These are phyloP conservation scores for Aphelenchoides avenae DNA, from an alignment of 1,140 invertebrate species.

Conservation along the genomic window DNA sequence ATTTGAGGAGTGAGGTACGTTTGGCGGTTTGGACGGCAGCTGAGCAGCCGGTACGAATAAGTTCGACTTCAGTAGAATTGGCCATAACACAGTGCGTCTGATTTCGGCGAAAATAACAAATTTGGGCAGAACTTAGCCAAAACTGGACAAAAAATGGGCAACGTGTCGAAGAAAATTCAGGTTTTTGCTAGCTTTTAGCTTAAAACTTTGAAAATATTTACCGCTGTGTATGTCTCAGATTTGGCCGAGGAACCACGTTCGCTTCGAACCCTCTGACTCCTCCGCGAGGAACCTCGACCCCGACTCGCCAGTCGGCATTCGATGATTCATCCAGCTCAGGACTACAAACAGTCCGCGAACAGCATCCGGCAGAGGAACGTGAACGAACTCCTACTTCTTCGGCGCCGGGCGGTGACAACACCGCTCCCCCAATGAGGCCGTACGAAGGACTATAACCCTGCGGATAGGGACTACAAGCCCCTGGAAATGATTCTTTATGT, in stretches of 20 bases:
- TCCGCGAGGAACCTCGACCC: constrained; percentile 57
- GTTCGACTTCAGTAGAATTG: no score
- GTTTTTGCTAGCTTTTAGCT: constrained; percentile 21
- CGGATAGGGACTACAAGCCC: constrained; percentile 5
- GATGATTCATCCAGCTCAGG: constrained; percentile 17
- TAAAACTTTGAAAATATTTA: no score
- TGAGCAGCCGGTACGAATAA: no score
- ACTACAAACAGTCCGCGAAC: constrained; percentile 7
- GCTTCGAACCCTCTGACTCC: constrained; percentile 58
- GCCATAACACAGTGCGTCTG: no score
- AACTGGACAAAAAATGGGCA: no score
- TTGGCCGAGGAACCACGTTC: constrained; percentile 52
- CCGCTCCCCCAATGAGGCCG: constrained; percentile 3
- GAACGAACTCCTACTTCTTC: constrained; percentile 7
- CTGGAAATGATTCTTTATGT: not conserved
- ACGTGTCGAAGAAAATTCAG: no score
- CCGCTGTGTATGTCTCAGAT: constrained; percentile 9
- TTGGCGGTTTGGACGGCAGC: no score
- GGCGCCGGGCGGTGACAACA: no score
- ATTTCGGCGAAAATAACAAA: no score
- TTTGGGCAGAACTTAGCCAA: no score
- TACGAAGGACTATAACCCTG: constrained; percentile 21
- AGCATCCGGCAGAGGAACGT: constrained; percentile 20
- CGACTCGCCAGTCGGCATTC: constrained; percentile 32
- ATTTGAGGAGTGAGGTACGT: no score